A percentile compares a stretch with the other conserved stretches of the same genome.
Conservation (phyloP, 2,888 invertebrate species). For the Amphipyra tragopoginis region DNA sequence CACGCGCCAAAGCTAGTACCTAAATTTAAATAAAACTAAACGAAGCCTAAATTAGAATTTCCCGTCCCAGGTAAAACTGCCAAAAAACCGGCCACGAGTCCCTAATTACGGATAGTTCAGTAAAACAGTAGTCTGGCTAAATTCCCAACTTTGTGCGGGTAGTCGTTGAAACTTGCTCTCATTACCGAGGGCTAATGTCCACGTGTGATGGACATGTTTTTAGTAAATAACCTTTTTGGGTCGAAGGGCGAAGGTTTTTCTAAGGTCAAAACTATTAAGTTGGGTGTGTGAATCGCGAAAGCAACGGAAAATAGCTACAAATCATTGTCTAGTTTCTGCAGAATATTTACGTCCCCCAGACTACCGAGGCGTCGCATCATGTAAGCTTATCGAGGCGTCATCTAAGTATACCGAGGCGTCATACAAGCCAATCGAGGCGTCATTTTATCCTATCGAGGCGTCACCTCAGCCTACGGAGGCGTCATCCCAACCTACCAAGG, state of each 20-base stretch:
- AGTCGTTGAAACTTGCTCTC: constrained; percentile 41
- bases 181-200: constrained; percentile 38
- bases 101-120: constrained; percentile 51
- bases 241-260: constrained; percentile 1
- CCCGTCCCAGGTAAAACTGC: constrained; percentile 22
- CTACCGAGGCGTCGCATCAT: no score
- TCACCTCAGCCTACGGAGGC: no score
- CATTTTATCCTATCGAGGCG: no score
- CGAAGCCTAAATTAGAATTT: constrained; percentile 18
- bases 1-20: no score
- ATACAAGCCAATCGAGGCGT: no score
- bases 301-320: neutral
- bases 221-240: constrained; percentile 44
- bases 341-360: no score
- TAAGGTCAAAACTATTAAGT: constrained; percentile 32
- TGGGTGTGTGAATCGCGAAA: neutral
- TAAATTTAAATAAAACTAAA: constrained; percentile 10
- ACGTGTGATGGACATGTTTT: constrained; percentile 46
- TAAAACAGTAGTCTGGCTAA: constrained; percentile 27
- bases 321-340: neutral
- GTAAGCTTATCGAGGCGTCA: no score
- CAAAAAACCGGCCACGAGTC: constrained; percentile 32
- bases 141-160: constrained; percentile 46
- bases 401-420: no score
- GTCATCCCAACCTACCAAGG: no score